Evolutionary conservation across 2,797 vertebrate genomes (phyloP).

Genomic region (Acanthurus lineatus): DNA sequence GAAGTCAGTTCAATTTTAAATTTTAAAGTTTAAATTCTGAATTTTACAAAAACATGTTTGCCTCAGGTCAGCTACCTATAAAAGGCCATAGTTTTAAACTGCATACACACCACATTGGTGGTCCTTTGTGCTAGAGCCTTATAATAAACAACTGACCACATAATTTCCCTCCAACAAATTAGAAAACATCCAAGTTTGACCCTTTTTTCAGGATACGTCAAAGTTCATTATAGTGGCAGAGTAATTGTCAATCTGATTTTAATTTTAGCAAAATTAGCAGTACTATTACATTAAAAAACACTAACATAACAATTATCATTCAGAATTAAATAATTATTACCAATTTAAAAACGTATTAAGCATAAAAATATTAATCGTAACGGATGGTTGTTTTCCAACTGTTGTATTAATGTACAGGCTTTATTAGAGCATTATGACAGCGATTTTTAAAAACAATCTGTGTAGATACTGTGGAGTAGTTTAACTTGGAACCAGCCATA

Average conservation of each 20-base stretch:
- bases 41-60: neutral
- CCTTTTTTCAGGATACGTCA: neutral
- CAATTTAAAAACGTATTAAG: neutral
- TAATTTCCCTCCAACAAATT: neutral
- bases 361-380: neutral
- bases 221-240: neutral
- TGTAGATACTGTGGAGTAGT: neutral
- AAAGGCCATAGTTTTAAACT: neutral
- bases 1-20: neutral
- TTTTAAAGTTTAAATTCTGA: neutral
- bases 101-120: neutral
- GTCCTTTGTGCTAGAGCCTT: neutral
- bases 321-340: neutral
- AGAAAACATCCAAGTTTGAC: neutral
- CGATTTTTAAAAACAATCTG: too few species aligned
- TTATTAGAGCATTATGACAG: neutral
- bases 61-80: neutral
- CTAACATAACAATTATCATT: neutral
- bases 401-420: neutral
- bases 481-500: neutral
- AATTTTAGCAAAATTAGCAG: slow-evolving; percentile 5
- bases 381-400: neutral
- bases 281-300: neutral
- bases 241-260: neutral
- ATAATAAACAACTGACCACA: neutral